Percentiles rank a stretch among this genome's conserved stretches.
Conservation (phyloP, 2,797 vertebrate genomes). For the Sciurus vulgaris region DNA sequence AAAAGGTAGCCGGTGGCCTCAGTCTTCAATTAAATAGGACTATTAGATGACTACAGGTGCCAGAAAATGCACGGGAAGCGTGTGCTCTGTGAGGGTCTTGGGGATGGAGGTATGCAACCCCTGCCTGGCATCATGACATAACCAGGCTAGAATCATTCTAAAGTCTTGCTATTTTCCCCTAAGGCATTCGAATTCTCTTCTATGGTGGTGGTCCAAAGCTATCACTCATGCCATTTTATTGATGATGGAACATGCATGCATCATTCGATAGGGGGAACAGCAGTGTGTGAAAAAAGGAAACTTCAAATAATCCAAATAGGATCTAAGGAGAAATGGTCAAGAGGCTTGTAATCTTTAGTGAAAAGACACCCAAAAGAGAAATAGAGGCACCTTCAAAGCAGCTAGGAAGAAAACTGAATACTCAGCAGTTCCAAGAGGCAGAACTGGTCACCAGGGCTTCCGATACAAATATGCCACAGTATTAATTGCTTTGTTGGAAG, state of each 20-base stretch:
- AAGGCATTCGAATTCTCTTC: not conserved
- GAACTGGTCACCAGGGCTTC: conserved; percentile 70
- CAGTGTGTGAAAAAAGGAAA: not conserved
- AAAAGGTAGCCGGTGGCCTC: not conserved
- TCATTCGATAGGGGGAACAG: not conserved
- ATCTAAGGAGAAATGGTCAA: not conserved
- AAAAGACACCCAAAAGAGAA: not conserved
- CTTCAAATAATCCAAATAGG: not conserved
- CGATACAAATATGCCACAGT: conserved; percentile 66
- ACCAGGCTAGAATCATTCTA: not conserved
- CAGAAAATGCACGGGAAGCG: conserved; percentile 3
- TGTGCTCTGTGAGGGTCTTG: conserved; percentile 3
- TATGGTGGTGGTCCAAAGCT: not conserved
- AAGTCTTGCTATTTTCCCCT: not conserved
- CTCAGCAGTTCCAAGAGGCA: conserved; percentile 28
- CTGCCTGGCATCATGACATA: not conserved
- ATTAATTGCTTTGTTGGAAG: conserved; percentile 83
- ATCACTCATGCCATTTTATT: not conserved
- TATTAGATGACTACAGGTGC: not conserved
- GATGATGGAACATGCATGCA: not conserved
- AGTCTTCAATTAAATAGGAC: conserved; percentile 27
- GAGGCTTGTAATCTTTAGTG: not conserved
- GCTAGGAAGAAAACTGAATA: not conserved
- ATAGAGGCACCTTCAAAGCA: not conserved
- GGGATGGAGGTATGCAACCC: not conserved